phyloP scores from a whole-genome alignment of 2,888 invertebrate genomes.

The Oscheius myriophilus region DNA sequence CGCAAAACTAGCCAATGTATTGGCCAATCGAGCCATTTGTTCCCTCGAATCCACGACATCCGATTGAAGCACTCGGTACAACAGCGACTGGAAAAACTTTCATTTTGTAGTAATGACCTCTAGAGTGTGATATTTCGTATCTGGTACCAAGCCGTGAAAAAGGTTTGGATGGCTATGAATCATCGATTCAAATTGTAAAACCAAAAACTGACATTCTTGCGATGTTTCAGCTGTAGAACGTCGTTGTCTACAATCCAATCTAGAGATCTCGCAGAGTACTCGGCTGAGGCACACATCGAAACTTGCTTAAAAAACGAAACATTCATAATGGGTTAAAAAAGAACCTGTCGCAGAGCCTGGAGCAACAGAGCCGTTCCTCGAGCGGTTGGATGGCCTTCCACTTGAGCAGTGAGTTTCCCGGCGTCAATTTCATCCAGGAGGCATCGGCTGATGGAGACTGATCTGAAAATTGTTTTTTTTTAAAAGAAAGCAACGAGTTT shows the following conservation, averaged over 20 bases:
- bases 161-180: background rate
- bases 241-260: constrained; percentile 51
- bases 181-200: background rate
- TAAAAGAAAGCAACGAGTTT: background rate
- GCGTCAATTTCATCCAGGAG: constrained; percentile 47
- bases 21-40: constrained; percentile 51
- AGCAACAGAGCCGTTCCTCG: constrained; percentile 59
- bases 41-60: constrained; percentile 53
- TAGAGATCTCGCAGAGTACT: constrained; percentile 40
- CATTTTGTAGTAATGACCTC: background rate
- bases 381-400: constrained; percentile 57
- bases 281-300: constrained; percentile 39
- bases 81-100: constrained; percentile 36
- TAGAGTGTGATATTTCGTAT: background rate
- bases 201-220: constrained; percentile 41
- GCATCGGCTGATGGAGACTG: constrained; percentile 29
- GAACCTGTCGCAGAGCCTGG: constrained; percentile 63
- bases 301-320: constrained; percentile 37
- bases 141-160: too few relatives aligned
- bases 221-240: constrained; percentile 45
- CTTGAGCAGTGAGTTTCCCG: constrained; percentile 53
- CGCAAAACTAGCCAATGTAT: constrained; percentile 48
- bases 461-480: constrained; percentile 17
- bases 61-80: constrained; percentile 45
- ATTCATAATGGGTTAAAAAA: background rate